Evolutionary conservation across 2,113 vertebrate genomes (phyloP).

Genomic region (Silurus asotus): DNA sequence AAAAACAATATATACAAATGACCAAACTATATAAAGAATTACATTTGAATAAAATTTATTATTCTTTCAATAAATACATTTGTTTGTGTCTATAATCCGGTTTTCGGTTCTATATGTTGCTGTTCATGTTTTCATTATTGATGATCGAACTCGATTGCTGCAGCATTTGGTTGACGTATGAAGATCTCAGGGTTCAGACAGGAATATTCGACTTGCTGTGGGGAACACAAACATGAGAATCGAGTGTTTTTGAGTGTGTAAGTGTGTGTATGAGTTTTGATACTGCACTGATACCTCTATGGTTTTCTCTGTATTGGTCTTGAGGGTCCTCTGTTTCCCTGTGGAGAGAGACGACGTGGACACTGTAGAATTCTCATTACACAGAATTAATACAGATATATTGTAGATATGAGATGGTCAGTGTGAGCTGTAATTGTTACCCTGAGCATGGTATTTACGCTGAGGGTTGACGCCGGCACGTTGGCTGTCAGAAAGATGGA

Average conservation of each 20-base stretch:
- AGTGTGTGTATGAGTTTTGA: too few species aligned
- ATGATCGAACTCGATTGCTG: not conserved
- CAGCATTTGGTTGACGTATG: not conserved
- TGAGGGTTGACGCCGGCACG: not conserved
- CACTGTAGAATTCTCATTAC: not conserved
- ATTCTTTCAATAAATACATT: not conserved
- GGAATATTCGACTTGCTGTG: slow-evolving; percentile 21
- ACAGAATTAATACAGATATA: not conserved
- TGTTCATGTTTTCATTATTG: not conserved
- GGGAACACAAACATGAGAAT: not conserved
- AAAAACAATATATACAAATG: not conserved
- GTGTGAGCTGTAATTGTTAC: not conserved
- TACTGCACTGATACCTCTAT: not conserved
- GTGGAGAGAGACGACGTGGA: not conserved
- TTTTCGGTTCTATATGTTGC: not conserved
- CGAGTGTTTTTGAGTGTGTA: not conserved
- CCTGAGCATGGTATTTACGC: not conserved
- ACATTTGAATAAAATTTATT: not conserved
- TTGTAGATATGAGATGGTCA: not conserved
- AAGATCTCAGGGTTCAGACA: not conserved
- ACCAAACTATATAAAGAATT: not conserved
- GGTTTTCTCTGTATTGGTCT: not conserved
- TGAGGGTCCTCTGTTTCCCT: slow-evolving; percentile 9
- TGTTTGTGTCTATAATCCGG: too few species aligned
- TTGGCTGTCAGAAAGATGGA: not conserved